Evolutionary conservation across 1,140 invertebrate genomes (phyloP), one percentile per base, ranked within the genome.

Genomic region (Anastrepha ludens): DNA sequence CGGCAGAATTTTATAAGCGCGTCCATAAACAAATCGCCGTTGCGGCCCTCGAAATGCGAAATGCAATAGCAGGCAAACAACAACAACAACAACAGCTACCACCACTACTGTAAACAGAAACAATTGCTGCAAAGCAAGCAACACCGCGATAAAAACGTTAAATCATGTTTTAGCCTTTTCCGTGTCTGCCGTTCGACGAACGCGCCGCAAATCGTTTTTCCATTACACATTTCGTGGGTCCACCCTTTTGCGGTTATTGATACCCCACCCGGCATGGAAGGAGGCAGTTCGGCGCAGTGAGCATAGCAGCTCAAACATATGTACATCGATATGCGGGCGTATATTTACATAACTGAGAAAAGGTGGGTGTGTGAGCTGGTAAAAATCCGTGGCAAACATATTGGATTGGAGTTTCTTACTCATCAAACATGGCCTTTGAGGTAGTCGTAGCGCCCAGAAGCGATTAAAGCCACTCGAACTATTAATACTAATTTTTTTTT

Each of bases 191-290:
- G 55, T 15, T 39, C 13, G 55, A 13, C 13, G 15, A 2, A 17
- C 29, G 2, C 13, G 55, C 2, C 29, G 2, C 8, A 41, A 60
- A 2, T 20, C 20, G 47, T 60, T 85, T 44, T 13, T 50, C 41
- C 50, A 50, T 55, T 81, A 81, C 50, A 50, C n/a, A 85, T 87
- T 87, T 86, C 86, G 55, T 58, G 65, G 91, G 90, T 92, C 91
- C 91, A 91, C 91, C 91, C 91, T 90, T 92, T 92, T 91, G 91
- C 89, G 91, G 90, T 92, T 91, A 91, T 92, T 92, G 91, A 92
- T 91, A 92, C 91, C 91, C 91, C 91, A 90, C 90, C 90, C 60
- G 62, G 55, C 58, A 15, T n/a, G 44, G 44, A 4, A 41, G n/a
- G 39, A 59, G 55, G 55, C 9, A 85, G 55, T 13, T 0, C 65